phyloP scores from a whole-genome alignment of 2,888 invertebrate species.

The Enoplolaimus lenunculus region DNA sequence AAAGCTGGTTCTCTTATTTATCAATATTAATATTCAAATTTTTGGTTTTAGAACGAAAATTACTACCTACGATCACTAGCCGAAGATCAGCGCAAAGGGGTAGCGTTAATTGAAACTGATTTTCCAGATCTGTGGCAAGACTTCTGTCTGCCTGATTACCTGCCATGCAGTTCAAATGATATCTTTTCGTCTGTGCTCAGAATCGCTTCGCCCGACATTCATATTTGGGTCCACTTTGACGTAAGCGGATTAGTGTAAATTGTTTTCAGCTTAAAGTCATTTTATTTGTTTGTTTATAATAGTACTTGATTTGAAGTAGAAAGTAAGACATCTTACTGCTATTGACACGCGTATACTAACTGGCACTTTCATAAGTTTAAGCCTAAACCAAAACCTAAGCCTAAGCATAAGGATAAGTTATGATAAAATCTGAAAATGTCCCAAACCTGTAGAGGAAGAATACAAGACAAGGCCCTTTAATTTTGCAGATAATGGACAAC shows the following conservation, averaged over 20 bases:
- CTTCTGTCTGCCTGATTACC: not conserved
- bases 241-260: conserved; percentile 33
- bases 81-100: not conserved
- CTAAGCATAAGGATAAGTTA: too few relatives aligned
- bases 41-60: not conserved
- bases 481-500: conserved; percentile 50
- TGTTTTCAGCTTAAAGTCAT: conserved; percentile 20
- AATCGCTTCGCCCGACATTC: conserved; percentile 45
- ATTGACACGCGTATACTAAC: too few relatives aligned
- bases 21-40: too few relatives aligned
- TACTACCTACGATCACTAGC: not conserved
- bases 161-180: not conserved
- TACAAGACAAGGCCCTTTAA: too few relatives aligned
- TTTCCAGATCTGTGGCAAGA: conserved; percentile 4
- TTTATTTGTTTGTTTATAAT: too few relatives aligned
- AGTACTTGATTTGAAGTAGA: too few relatives aligned
- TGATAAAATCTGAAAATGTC: too few relatives aligned
- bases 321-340: too few relatives aligned
- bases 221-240: conserved; percentile 51
- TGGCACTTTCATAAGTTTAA: too few relatives aligned
- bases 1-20: too few relatives aligned
- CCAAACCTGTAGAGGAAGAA: too few relatives aligned
- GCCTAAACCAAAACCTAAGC: too few relatives aligned
- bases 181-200: conserved; percentile 49
- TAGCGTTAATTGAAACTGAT: not conserved